Evolutionary conservation across 2,113 vertebrate species (phyloP), one percentile per base, ranked within the genome.

Genomic region (Hymenochirus boettgeri): DNA sequence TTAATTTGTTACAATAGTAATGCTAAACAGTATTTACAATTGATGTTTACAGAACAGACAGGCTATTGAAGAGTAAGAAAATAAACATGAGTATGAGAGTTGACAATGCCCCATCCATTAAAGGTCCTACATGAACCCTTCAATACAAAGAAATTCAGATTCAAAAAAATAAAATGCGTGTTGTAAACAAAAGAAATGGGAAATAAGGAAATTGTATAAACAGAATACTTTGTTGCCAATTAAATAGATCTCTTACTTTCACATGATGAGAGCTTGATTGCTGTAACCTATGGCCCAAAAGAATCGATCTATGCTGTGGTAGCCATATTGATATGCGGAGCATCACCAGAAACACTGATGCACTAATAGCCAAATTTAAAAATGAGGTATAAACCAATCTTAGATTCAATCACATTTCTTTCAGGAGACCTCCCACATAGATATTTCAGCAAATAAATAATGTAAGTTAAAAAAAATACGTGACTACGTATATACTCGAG

Each of bases 1-100:
- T 96, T 95, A 92, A 93, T 93, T 90, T 92, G 88, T 96, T 93
- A 99, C 96, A 99, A 93, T 94, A 95, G 88, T 92, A 97, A 97
- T 85, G 91, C 91, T 95, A 93, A 91, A 92, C 82, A 71, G 88
- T 93, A 95, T 97, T 92, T 91, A 95, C 94, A 96, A 87, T 86
- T 86, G 80, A 89, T 85, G 86, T 93, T 92, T 93, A 95, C 90
- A 95, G 90, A 92, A 88, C 84, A 84, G 85, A 91, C 78, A 82
- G n/a, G n/a, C n/a, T n/a, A 29, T 62, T 27, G 7, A 53, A 27
- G 17, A 5, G 21, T 15, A 33, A 50, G 53, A 47, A 57, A 29
- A 35, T 35, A 35, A 9, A 25, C 13, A 10, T 29, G 15, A 62
- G 60, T 13, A 18, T 23, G 22, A 33, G 8, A 35, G 26, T 45